Evolutionary conservation across 2,797 vertebrate genomes (phyloP).

Genomic region (Diglossa cyanea): DNA sequence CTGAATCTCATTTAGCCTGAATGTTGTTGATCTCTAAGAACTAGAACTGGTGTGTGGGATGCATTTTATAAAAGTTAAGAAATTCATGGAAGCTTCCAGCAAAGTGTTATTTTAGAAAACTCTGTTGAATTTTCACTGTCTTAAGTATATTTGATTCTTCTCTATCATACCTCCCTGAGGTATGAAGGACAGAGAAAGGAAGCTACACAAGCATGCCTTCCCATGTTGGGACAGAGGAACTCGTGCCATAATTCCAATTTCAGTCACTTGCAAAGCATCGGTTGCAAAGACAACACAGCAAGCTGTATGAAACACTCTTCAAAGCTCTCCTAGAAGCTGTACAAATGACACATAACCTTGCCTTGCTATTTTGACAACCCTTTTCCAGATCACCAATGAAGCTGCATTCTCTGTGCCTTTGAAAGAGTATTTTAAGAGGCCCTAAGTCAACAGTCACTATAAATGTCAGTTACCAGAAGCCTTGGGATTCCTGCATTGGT

Average conservation of each 20-base stretch:
- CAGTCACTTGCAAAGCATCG: neutral
- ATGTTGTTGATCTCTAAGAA: neutral
- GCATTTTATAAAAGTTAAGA: neutral
- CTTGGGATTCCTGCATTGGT: constrained; percentile 84
- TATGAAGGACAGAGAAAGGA: neutral
- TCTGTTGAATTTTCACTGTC: neutral
- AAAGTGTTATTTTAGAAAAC: neutral
- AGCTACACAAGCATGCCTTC: neutral
- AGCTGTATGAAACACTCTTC: neutral
- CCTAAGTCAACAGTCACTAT: constrained; percentile 64
- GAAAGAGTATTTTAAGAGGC: constrained; percentile 73
- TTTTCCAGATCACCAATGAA: constrained; percentile 75
- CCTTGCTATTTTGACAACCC: constrained; percentile 75
- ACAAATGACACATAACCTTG: neutral
- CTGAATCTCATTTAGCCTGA: neutral
- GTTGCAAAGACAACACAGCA: neutral
- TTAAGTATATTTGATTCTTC: neutral
- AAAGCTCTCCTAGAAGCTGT: constrained; percentile 9
- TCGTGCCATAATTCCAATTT: neutral
- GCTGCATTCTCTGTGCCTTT: constrained; percentile 69
- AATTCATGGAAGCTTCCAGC: neutral
- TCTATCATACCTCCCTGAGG: neutral
- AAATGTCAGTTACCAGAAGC: constrained; percentile 76
- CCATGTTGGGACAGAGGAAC: neutral
- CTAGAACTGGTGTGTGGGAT: neutral